A percentile compares a stretch with the other conserved stretches of the same genome.
Conservation (phyloP, 1,140 invertebrate species). For the Atopsyche davidsoni region DNA sequence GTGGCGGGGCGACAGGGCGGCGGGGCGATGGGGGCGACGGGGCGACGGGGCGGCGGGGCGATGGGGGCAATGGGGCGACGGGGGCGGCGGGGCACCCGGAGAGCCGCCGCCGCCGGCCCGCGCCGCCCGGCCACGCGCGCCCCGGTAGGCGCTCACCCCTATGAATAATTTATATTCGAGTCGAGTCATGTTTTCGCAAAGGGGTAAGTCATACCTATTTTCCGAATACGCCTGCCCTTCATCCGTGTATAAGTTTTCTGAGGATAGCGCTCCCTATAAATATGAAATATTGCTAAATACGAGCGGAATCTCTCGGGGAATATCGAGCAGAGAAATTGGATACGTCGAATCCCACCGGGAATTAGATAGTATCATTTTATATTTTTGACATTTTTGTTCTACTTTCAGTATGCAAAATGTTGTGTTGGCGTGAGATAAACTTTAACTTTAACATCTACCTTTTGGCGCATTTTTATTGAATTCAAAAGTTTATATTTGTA, state of each 20-base stretch:
- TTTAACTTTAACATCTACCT: no score
- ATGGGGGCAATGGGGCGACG: no score
- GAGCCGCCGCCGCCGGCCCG: neutral
- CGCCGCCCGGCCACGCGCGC: conserved; percentile 4
- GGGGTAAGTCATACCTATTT: conserved; percentile 27
- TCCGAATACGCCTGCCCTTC: neutral
- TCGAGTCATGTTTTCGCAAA: conserved; percentile 25
- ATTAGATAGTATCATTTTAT: no score
- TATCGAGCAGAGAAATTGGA: conserved; percentile 17
- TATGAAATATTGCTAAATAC: conserved; percentile 25
- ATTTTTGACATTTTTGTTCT: no score
- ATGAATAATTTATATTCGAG: conserved; percentile 29
- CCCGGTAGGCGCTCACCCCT: conserved; percentile 10
- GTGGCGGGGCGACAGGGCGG: no score
- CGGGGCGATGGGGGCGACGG: neutral
- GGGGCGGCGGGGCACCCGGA: neutral
- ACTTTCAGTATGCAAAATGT: no score
- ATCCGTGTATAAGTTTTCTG: conserved; percentile 3
- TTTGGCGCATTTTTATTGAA: no score
- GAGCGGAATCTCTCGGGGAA: conserved; percentile 8
- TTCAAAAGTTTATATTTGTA: no score
- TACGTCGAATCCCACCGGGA: no score
- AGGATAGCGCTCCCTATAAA: conserved; percentile 19
- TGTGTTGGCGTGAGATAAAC: no score
- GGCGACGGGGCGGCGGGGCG: no score